These are phyloP conservation scores for Cavia porcellus DNA, from an alignment of 2,113 vertebrate species.

Conservation along the genomic window DNA sequence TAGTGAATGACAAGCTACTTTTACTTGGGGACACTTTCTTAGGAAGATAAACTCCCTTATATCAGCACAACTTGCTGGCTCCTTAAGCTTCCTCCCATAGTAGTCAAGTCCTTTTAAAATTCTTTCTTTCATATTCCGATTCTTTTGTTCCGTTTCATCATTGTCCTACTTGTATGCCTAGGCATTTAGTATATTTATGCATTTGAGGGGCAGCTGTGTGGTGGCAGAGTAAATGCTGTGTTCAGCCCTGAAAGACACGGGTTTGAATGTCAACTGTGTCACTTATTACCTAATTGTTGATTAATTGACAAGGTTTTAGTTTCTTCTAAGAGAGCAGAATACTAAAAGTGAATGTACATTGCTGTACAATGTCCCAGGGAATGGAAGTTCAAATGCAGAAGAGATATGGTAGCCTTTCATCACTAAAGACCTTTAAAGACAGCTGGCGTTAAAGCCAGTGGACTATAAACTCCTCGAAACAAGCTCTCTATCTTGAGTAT, in stretches of 20 bases:
- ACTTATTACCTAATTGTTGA: neutral
- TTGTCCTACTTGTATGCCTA: slow-evolving; percentile 39
- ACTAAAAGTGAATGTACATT: neutral
- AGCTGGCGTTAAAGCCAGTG: neutral
- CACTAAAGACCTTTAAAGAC: slow-evolving; percentile 19
- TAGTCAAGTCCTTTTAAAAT: neutral
- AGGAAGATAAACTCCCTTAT: neutral
- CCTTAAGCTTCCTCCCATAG: neutral
- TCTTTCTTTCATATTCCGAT: slow-evolving; percentile 19
- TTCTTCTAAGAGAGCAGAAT: neutral
- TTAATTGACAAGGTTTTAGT: neutral
- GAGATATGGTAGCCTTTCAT: neutral
- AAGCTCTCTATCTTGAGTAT: neutral
- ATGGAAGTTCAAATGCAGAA: slow-evolving; percentile 33
- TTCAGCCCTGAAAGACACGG: neutral
- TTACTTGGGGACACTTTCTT: neutral
- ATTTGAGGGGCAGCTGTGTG: neutral
- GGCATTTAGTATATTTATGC: neutral
- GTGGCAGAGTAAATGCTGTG: neutral
- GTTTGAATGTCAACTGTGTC: slow-evolving; percentile 42
- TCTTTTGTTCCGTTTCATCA: neutral
- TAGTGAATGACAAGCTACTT: slow-evolving; percentile 21
- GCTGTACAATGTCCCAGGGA: neutral
- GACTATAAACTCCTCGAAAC: neutral
- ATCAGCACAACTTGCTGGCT: neutral